Conservation (phyloP, 2,888 invertebrate genomes). For the Cephus pygmeus region DNA sequence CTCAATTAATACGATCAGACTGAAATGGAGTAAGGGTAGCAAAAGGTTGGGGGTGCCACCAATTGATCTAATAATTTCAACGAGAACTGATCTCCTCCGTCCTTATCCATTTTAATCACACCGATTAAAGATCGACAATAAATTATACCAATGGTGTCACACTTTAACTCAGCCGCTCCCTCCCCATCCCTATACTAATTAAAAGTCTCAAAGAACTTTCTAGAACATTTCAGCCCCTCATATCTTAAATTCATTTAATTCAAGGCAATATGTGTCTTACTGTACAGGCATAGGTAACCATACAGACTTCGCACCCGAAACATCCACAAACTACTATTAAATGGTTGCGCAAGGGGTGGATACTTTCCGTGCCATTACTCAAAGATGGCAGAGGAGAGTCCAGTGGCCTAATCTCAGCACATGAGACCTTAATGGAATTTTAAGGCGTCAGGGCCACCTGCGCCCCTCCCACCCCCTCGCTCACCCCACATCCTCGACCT, state of each 20-base stretch:
- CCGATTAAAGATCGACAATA: neutral
- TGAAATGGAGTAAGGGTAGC: neutral
- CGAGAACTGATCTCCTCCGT: neutral
- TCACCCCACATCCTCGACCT: constrained; percentile 43
- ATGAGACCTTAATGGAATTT: constrained; percentile 66
- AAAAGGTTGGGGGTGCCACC: neutral
- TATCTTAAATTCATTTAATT: neutral
- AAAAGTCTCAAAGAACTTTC: neutral
- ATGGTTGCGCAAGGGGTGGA: neutral
- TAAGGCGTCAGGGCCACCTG: constrained; percentile 63
- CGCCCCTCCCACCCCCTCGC: constrained; percentile 24
- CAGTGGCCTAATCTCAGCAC: constrained; percentile 62
- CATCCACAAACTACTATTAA: constrained; percentile 11
- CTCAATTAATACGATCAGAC: constrained; percentile 2
- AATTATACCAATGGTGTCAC: neutral
- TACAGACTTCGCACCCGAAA: neutral
- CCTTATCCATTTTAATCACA: neutral
- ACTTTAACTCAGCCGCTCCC: neutral
- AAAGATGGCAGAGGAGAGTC: constrained; percentile 58
- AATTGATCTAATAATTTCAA: constrained; percentile 8
- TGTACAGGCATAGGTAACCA: neutral
- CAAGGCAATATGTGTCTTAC: neutral
- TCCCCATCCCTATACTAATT: neutral
- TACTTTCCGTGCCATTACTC: constrained; percentile 59
- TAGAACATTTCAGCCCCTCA: neutral